Conservation (phyloP, 1,140 invertebrate genomes). For the Rhynchophorus ferrugineus region DNA sequence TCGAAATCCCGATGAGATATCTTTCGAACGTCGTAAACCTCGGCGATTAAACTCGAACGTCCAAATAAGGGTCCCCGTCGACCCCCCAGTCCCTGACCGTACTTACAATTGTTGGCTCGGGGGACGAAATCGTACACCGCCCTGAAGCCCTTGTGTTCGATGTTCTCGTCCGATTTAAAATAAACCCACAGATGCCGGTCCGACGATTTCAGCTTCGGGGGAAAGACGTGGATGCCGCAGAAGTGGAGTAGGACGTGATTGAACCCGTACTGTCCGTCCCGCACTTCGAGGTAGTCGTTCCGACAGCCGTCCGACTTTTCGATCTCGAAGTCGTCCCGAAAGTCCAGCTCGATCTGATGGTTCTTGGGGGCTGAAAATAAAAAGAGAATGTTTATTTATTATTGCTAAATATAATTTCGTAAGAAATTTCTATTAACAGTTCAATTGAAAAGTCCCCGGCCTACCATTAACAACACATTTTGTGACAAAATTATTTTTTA, state of each 20-base stretch:
- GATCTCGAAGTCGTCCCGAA: constrained; percentile 71
- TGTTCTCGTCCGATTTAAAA: constrained; percentile 78
- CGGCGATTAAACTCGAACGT: no score
- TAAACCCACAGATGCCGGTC: constrained; percentile 73
- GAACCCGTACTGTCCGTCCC: constrained; percentile 80
- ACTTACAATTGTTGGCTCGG: constrained; percentile 30
- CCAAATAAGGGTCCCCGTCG: no score
- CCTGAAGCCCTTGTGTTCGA: constrained; percentile 75
- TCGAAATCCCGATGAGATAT: no score
- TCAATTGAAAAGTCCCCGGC: no score
- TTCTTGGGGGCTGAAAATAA: constrained; percentile 63
- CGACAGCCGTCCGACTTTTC: constrained; percentile 67
- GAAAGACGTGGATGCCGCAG: constrained; percentile 67
- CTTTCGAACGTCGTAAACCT: no score
- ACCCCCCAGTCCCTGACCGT: no score
- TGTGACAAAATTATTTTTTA: no score
- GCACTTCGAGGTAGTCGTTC: constrained; percentile 77
- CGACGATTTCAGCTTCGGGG: constrained; percentile 66
- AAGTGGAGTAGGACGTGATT: constrained; percentile 55
- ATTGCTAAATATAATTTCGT: no score
- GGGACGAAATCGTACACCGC: constrained; percentile 49
- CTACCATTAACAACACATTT: no score
- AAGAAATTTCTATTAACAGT: no score
- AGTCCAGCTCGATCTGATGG: constrained; percentile 69
- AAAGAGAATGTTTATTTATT: constrained; percentile 15